phyloP scores from a whole-genome alignment of 2,113 vertebrate genomes.

The Corydoras maculifer region DNA sequence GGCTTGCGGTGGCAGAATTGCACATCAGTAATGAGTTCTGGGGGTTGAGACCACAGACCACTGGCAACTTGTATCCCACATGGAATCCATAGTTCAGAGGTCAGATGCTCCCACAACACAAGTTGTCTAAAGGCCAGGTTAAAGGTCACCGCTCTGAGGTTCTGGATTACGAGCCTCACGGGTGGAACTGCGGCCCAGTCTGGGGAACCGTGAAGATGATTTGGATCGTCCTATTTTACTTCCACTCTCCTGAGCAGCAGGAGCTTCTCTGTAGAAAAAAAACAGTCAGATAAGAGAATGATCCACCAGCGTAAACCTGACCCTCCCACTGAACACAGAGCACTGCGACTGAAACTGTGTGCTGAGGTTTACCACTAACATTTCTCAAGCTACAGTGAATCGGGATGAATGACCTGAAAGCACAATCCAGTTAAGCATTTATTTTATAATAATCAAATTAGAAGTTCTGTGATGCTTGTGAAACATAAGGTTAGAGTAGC shows the following conservation, averaged over 20 bases:
- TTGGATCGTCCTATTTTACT: slow-evolving; percentile 72
- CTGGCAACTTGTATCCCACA: neutral
- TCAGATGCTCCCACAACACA: neutral
- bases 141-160: slow-evolving; percentile 95
- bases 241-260: slow-evolving; percentile 67
- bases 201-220: slow-evolving; percentile 76
- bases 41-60: slow-evolving; percentile 18
- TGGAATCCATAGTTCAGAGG: slow-evolving; percentile 27
- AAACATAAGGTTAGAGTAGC: too few species aligned
- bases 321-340: too few species aligned
- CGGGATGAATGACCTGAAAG: too few species aligned
- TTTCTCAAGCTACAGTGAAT: neutral
- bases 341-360: too few species aligned
- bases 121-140: slow-evolving; percentile 47
- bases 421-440: neutral
- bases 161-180: slow-evolving; percentile 80
- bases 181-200: slow-evolving; percentile 73
- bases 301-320: neutral
- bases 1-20: slow-evolving; percentile 1
- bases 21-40: slow-evolving; percentile 11
- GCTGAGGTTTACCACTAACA: too few species aligned
- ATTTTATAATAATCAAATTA: neutral
- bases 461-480: too few species aligned
- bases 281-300: slow-evolving; percentile 5
- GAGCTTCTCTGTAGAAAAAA: slow-evolving; percentile 70